Evolutionary conservation across 1,140 invertebrate genomes (phyloP).

Genomic region (Tetranychus urticae): DNA sequence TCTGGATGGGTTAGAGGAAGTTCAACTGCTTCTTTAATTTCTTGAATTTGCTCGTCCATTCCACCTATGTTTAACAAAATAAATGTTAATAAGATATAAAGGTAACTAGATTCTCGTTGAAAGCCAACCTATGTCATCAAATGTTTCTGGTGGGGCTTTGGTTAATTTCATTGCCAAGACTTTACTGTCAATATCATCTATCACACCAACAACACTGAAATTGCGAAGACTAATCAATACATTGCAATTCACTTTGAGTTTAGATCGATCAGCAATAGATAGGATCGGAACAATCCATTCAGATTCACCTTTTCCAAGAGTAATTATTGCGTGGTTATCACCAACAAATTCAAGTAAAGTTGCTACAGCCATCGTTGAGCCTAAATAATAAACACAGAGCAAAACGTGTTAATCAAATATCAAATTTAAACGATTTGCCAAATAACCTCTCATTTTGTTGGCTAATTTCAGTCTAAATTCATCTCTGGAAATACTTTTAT

Average conservation of each 20-base stretch:
- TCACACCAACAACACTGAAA: neutral
- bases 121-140: neutral
- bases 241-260: neutral
- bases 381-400: neutral
- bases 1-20: constrained; percentile 97
- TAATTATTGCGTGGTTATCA: constrained; percentile 53
- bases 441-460: neutral
- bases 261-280: neutral
- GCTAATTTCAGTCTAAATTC: neutral
- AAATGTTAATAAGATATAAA: too few relatives aligned
- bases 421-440: neutral
- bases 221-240: neutral
- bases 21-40: constrained; percentile 31
- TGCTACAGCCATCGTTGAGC: constrained; percentile 32
- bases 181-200: neutral
- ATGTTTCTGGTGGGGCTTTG: constrained; percentile 3
- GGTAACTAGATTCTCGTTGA: too few relatives aligned
- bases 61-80: constrained; percentile 23
- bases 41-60: neutral
- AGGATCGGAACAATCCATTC: constrained; percentile 27
- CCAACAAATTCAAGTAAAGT: constrained; percentile 65
- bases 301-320: constrained; percentile 53
- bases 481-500: neutral
- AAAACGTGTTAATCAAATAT: neutral
- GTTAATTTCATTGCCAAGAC: neutral